Evolutionary conservation across 1,140 invertebrate species (phyloP), one percentile per base, ranked within the genome.

Genomic region (Aphidius gifuensis): DNA sequence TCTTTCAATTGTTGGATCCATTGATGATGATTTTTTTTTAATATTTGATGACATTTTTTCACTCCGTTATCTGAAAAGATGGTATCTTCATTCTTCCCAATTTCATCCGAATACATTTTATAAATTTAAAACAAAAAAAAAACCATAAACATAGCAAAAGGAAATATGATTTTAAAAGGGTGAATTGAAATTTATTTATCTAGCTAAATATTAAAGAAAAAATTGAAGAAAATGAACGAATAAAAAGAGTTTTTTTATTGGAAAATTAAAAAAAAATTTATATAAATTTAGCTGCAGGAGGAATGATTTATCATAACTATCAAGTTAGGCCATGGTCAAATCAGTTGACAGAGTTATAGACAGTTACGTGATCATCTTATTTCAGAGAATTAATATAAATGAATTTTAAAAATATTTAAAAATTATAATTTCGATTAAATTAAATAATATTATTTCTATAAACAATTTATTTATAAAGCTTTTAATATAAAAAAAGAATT

Each of bases 281-380:
- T 16, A 16, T 16, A 16, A 16, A 16, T 16, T 16, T 16, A 16
- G 16, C 16, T 16, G 58, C 9, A 5, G 47, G 6, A 43, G 40
- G 59, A 71, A 67, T 67, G 66, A 71, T 64, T 74, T 70, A 79
- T 74, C 75, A 79, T 78, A 76, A 74, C 72, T 74, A 75, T 80
- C 69, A 80, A 80, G 71, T 75, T 74, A 66, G 75, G 74, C 73
- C 78, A 79, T 64, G 79, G 79, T 68, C 79, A 71, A 71, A 79
- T 80, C 74, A 70, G 73, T 80, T 79, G 71, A 68, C 71, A 32
- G 68, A 73, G 71, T 79, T 78, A 77, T 69, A 66, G 23, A 32
- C 23, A 32, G 23, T 32, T 32, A 32, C 23, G 23, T 32, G 23
- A 32, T 4, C 4, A 32, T 32, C 23, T 32, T 32, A 32, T 32